phyloP scores from a whole-genome alignment of 23 tunicate species.

The Trididemnum nubilum region DNA sequence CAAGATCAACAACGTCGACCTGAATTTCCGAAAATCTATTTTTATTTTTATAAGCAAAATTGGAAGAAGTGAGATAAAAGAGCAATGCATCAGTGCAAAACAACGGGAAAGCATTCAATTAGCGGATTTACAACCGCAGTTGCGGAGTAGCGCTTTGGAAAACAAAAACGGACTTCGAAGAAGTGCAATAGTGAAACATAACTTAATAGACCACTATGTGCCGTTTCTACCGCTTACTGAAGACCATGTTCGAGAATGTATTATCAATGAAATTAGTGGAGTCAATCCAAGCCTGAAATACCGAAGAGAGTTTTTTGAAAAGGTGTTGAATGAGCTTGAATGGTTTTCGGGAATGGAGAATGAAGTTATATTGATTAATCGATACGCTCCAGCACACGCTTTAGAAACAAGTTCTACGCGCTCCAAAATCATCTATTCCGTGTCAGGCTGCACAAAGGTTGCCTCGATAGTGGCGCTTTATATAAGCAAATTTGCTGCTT shows the following conservation, averaged over 20 bases:
- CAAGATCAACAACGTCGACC: slow-evolving; percentile 64
- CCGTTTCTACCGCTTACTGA: slow-evolving; percentile 81
- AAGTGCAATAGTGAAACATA: slow-evolving; percentile 54
- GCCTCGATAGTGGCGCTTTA: too few relatives aligned
- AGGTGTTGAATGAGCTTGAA: too few relatives aligned
- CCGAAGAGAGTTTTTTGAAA: too few relatives aligned
- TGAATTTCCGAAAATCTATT: slow-evolving; percentile 67
- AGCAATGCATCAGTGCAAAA: slow-evolving; percentile 16
- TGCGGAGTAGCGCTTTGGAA: slow-evolving; percentile 50
- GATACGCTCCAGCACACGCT: too few relatives aligned
- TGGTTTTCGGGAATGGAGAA: too few relatives aligned
- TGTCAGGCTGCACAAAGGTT: too few relatives aligned
- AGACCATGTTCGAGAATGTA: slow-evolving; percentile 58
- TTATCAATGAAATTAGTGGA: slow-evolving; percentile 46
- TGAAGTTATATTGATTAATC: too few relatives aligned
- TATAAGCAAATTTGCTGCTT: too few relatives aligned
- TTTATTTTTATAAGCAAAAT: slow-evolving; percentile 86
- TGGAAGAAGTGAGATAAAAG: slow-evolving; percentile 55
- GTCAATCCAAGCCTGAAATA: neutral
- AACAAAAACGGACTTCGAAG: slow-evolving; percentile 48
- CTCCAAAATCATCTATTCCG: too few relatives aligned
- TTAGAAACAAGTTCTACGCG: too few relatives aligned
- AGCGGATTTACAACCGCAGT: slow-evolving; percentile 57
- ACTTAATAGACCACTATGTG: slow-evolving; percentile 73
- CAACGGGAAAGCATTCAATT: slow-evolving; percentile 35